phyloP scores from a whole-genome alignment of 1,140 invertebrate genomes.

The Brachionus sp. region DNA sequence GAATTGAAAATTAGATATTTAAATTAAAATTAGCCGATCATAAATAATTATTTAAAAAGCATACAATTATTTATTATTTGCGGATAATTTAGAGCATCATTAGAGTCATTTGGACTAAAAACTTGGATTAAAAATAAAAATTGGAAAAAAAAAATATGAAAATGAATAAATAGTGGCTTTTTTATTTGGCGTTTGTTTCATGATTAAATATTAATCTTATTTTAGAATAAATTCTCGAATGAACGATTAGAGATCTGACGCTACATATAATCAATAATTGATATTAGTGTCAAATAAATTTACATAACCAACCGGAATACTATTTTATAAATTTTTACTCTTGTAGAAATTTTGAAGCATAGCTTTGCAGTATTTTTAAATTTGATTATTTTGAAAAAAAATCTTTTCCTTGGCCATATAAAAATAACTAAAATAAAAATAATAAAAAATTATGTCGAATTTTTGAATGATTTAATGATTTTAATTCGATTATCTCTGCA shows the following conservation, averaged over 20 bases:
- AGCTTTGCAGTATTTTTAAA: too few relatives aligned
- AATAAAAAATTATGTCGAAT: too few relatives aligned
- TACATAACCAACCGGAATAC: neutral
- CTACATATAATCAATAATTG: neutral
- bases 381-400: too few relatives aligned
- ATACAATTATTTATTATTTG: neutral
- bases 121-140: neutral
- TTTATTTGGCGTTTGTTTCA: neutral
- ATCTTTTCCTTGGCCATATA: too few relatives aligned
- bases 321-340: neutral
- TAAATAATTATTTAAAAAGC: neutral
- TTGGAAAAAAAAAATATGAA: neutral
- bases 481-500: too few relatives aligned
- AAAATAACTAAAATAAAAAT: too few relatives aligned
- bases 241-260: neutral
- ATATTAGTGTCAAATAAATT: neutral
- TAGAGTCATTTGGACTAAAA: neutral
- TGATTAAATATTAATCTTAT: neutral
- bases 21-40: neutral
- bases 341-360: neutral
- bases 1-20: neutral
- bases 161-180: neutral
- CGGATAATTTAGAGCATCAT: neutral
- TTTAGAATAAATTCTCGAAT: neutral
- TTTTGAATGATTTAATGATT: too few relatives aligned